Evolutionary conservation across 2,113 vertebrate species (phyloP).

Genomic region (Bubo scandiacus): DNA sequence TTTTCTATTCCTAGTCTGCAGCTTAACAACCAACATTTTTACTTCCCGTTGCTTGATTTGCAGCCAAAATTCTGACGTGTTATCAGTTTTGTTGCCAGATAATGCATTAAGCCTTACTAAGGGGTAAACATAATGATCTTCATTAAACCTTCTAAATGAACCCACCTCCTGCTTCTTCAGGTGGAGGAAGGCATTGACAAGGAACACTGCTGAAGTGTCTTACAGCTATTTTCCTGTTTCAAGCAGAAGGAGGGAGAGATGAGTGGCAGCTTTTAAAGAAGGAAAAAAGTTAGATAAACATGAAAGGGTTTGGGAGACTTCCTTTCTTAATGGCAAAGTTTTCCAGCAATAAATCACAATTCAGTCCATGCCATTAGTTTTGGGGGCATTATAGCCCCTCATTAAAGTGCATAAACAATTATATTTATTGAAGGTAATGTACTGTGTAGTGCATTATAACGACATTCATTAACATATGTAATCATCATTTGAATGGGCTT

Average conservation of each 20-base stretch:
- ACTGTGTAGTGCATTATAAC: slow-evolving; percentile 85
- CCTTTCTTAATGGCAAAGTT: slow-evolving; percentile 80
- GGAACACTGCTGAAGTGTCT: slow-evolving; percentile 63
- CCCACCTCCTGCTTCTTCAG: slow-evolving; percentile 80
- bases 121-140: slow-evolving; percentile 82
- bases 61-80: slow-evolving; percentile 76
- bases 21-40: slow-evolving; percentile 75
- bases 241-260: slow-evolving; percentile 68
- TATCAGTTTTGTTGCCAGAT: slow-evolving; percentile 80
- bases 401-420: slow-evolving; percentile 88
- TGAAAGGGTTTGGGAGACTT: slow-evolving; percentile 76
- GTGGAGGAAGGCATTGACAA: slow-evolving; percentile 71
- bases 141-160: slow-evolving; percentile 78
- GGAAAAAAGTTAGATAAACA: slow-evolving; percentile 72
- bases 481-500: slow-evolving; percentile 86
- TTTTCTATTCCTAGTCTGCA: slow-evolving; percentile 65
- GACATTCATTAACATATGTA: slow-evolving; percentile 86
- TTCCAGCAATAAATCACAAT: slow-evolving; percentile 83
- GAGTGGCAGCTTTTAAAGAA: slow-evolving; percentile 75
- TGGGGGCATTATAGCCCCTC: slow-evolving; percentile 81
- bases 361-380: slow-evolving; percentile 85
- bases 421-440: slow-evolving; percentile 91
- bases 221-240: slow-evolving; percentile 69
- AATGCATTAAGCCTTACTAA: slow-evolving; percentile 78
- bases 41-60: slow-evolving; percentile 74